Conservation (phyloP, 1,140 invertebrate genomes). For the Calycopis cecrops region DNA sequence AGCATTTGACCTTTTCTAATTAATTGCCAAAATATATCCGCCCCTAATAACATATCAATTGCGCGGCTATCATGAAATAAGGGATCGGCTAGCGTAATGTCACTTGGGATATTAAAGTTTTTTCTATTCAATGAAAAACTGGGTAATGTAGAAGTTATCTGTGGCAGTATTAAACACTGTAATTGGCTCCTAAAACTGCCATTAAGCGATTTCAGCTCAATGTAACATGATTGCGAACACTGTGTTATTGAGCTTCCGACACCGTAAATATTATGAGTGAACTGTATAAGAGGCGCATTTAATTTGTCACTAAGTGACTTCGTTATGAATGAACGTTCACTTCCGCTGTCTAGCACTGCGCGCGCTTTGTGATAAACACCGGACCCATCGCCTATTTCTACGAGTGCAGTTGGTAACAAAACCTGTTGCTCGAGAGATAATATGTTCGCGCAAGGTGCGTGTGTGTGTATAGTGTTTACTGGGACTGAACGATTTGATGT, state of each 20-base stretch:
- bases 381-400: not conserved
- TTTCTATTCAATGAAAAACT: conserved; percentile 4
- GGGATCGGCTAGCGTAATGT: not conserved
- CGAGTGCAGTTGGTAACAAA: conserved; percentile 15
- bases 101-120: conserved; percentile 3
- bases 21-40: conserved; percentile 15
- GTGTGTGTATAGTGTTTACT: too few species aligned
- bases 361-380: too few species aligned
- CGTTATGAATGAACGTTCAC: too few species aligned
- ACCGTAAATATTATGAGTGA: conserved; percentile 17
- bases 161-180: conserved; percentile 15
- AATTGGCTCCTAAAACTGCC: not conserved
- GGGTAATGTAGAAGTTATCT: conserved; percentile 14
- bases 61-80: not conserved
- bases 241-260: conserved; percentile 16
- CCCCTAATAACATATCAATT: conserved; percentile 14
- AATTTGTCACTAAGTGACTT: conserved; percentile 15
- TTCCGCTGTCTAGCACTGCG: too few species aligned
- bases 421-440: conserved; percentile 7
- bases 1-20: conserved; percentile 7
- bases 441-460: not conserved
- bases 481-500: too few species aligned
- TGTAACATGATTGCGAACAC: conserved; percentile 17
- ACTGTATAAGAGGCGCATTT: conserved; percentile 15
- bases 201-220: conserved; percentile 16